Base-by-base conservation (phyloP, 2,113 vertebrate species). In the Chaetorhynchus papuensis region DNA sequence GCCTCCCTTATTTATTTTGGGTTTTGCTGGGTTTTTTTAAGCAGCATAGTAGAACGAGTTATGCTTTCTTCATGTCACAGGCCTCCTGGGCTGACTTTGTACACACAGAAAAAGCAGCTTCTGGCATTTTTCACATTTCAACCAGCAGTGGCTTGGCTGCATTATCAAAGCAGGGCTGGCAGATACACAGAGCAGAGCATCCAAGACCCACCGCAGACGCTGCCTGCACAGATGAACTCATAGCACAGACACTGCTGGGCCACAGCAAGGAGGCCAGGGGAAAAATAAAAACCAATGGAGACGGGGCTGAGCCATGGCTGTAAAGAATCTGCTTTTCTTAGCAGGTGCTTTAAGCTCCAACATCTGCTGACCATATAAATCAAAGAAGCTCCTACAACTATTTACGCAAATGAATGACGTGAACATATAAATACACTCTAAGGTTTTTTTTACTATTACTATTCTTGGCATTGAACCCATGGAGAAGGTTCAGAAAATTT, bases 281-380 rank as follows among this genome's bases (percentile, higher is more conserved):
- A 92, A 92, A 97, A 97, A 97, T 97, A 97, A 97, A 97, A 98
- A 95, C 95, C 96, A 95, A 92, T 47, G 35, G 96, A 96, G 95
- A 96, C 17, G 2, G 72, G 90, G 88, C 91, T 85, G 88, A 92
- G 81, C 94, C 91, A 81, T 1, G 27, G 94, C 89, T 96, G 70
- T 97, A 98, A 98, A 97, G 97, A 97, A 97, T 97, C 95, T 97
- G 96, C 98, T 98, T 97, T 95, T 97, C 98, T 96, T 98, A 98
- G 97, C 97, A 98, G 98, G 98, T 98, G 98, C 95, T 96, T 88
- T 86, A 57, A 93, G 94, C 88, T 92, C 90, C 85, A 95, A 98
- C 98, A 98, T 98, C 98, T 98, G 98, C 95, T 97, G 96, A 82
- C 97, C 96, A 96, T 97, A 97, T 97, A 98, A 98, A 98, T 98